phyloP scores from a whole-genome alignment of 35 echinoderm and acorn worm species.

The Nesometra sesokonis region DNA sequence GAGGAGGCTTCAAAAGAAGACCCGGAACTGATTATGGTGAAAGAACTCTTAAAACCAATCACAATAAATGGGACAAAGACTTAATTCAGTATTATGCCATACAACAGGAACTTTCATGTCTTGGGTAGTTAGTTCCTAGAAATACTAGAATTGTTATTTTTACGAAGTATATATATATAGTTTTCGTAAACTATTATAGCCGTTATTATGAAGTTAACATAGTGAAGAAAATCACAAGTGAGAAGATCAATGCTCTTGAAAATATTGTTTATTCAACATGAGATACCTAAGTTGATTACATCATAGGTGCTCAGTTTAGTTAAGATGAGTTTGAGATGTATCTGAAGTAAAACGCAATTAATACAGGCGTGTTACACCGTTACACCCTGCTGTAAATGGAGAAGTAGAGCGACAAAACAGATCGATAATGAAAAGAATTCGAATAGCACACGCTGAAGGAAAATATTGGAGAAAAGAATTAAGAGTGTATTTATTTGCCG shows the following conservation, averaged over 20 bases:
- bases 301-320: neutral
- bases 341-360: neutral
- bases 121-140: no score
- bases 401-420: neutral
- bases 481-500: neutral
- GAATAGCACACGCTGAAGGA: neutral
- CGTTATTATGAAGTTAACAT: no score
- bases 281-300: no score
- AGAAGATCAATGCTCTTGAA: no score
- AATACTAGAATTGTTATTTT: no score
- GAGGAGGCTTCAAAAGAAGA: conserved; percentile 30
- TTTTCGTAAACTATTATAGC: no score
- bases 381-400: neutral
- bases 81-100: no score
- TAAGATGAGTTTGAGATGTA: neutral
- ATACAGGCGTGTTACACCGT: neutral
- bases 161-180: no score
- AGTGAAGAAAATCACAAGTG: no score
- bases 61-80: conserved; percentile 8
- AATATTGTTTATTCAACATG: no score
- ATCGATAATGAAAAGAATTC: neutral
- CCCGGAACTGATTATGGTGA: conserved; percentile 23
- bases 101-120: no score
- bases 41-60: conserved; percentile 7
- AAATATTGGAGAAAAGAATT: neutral